Evolutionary conservation across 2,888 invertebrate genomes (phyloP), one percentile per base, ranked within the genome.

Genomic region (Andrena chrysosceles): DNA sequence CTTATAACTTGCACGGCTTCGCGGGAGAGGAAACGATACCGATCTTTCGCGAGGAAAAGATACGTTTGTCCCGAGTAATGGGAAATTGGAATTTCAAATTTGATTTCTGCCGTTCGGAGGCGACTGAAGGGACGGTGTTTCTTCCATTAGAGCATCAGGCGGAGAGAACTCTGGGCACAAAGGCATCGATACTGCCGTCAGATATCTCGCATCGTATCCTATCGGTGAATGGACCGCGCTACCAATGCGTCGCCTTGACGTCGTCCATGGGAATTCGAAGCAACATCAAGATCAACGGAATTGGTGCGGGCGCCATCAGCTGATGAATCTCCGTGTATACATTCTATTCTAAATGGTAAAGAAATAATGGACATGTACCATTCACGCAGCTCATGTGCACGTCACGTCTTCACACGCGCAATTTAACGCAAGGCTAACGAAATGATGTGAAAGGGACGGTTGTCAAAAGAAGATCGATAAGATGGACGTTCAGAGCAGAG

Each of bases 281-380:
- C 52, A n/a, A 42, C 42, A 13, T 54, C 54, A 20, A 64, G 73
- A 56, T 29, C 54, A 54, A 54, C 20, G 20, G 54, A 64, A 73
- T 56, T 56, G 64, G 42, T 56, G 56, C 73, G 64, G 63, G 35
- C 42, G 56, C 64, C 56, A 42, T 73, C 64, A 31, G 20, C 56
- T 56, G 42, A 66, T 29, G 20, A 13, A 31, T 31, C 42, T 42
- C 56, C 16, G 23, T 29, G 54, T 2, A 7, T 26, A 20, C 29
- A 10, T 20, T 13, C 13, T 26, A 56, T 42, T 42, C 42, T 42
- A 16, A 13, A 26, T 4, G 56, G 26, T 8, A 8, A 56, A 56
- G 20, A 71, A 81, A 75, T 83, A 81, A 83, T 63, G 80, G 68
- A 23, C 49, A 31, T 26, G 67, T 7, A 52, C n/a, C 33, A 29